Conservation (phyloP, 2,888 invertebrate genomes). For the Drosophila bunnanda region DNA sequence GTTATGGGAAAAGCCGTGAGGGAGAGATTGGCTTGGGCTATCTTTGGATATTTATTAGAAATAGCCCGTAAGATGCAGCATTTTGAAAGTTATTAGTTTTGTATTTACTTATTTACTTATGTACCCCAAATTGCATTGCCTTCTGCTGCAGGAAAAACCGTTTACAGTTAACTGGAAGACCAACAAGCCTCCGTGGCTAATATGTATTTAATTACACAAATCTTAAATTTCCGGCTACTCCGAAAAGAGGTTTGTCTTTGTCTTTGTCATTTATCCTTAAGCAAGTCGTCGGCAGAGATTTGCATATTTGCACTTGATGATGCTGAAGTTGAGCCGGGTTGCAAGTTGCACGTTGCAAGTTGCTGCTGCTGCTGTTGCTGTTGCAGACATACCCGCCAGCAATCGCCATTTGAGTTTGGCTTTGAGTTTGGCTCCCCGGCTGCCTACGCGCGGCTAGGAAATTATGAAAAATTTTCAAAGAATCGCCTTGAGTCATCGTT, state of each 20-base stretch:
- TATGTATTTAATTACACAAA: conserved; percentile 53
- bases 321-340: conserved; percentile 54
- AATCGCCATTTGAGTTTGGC: conserved; percentile 40
- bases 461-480: conserved; percentile 71
- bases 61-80: neutral
- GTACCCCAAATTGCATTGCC: too few relatives aligned
- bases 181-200: conserved; percentile 43
- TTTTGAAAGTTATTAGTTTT: neutral
- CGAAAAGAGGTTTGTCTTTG: conserved; percentile 50
- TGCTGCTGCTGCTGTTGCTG: conserved; percentile 35
- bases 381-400: conserved; percentile 36
- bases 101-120: too few relatives aligned
- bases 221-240: conserved; percentile 42
- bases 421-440: conserved; percentile 53
- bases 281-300: conserved; percentile 53
- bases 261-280: conserved; percentile 46
- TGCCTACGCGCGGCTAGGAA: conserved; percentile 72
- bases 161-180: conserved; percentile 35
- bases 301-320: conserved; percentile 78
- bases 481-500: conserved; percentile 79
- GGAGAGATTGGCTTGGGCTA: conserved; percentile 1
- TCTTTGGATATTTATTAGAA: conserved; percentile 4
- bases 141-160: neutral
- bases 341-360: conserved; percentile 30
- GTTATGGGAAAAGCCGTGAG: conserved; percentile 40